Evolutionary conservation across 2,113 vertebrate genomes (phyloP).

Genomic region (Myrmophylax atrothorax): DNA sequence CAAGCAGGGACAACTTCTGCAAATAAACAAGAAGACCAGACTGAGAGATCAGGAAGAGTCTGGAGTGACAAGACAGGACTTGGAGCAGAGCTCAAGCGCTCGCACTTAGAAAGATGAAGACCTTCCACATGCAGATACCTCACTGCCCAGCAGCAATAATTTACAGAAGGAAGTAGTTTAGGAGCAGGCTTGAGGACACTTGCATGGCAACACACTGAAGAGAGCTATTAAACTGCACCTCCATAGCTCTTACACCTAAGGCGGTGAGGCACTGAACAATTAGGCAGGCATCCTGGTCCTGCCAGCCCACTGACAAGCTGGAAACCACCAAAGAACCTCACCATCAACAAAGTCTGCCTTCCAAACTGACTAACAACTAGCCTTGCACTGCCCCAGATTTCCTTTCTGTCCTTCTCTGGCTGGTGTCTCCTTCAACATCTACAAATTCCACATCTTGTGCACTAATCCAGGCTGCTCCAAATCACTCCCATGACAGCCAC

Average conservation of each 20-base stretch:
- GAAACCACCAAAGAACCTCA: neutral
- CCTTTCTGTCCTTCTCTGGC: neutral
- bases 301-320: neutral
- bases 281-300: neutral
- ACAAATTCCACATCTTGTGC: neutral
- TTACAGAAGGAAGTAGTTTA: neutral
- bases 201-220: neutral
- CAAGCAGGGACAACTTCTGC: neutral
- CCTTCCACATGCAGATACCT: neutral
- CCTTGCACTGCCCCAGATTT: neutral
- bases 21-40: neutral
- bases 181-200: neutral
- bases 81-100: neutral
- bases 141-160: neutral
- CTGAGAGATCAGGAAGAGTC: neutral
- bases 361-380: neutral
- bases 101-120: neutral
- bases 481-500: neutral
- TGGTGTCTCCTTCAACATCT: neutral
- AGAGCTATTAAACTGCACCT: neutral
- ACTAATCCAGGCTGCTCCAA: neutral
- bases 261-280: neutral
- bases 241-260: neutral
- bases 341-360: neutral
- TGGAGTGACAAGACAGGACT: neutral